Evolutionary conservation across 2,888 invertebrate species (phyloP).

Genomic region (Acanthopleura granulata): DNA sequence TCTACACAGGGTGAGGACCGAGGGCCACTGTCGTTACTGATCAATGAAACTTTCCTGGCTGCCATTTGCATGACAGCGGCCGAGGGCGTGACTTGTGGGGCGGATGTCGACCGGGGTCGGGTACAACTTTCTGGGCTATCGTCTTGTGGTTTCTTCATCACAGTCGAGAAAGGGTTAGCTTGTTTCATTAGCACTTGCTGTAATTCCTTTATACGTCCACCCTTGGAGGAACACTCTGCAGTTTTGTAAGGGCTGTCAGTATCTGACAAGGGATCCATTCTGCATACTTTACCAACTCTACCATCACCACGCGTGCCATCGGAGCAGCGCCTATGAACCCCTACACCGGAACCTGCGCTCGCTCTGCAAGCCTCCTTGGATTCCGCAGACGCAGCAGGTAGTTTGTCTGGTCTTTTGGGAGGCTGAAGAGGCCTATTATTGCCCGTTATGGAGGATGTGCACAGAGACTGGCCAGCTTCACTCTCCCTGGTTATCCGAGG

Average conservation of each 20-base stretch:
- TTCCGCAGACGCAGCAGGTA: not conserved
- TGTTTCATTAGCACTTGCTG: slow-evolving; percentile 10
- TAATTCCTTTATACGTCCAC: not conserved
- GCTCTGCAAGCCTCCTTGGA: not conserved
- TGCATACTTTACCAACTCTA: too few species aligned
- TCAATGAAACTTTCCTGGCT: not conserved
- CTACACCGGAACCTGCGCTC: too few species aligned
- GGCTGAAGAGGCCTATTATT: not conserved
- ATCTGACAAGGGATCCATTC: too few species aligned
- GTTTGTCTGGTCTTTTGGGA: not conserved
- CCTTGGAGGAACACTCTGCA: not conserved
- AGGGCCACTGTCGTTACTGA: not conserved
- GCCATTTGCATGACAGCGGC: not conserved
- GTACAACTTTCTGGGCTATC: not conserved
- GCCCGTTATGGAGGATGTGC: too few species aligned
- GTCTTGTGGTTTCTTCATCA: not conserved
- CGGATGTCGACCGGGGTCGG: not conserved
- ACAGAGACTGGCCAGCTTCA: not conserved
- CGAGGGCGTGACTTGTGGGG: not conserved
- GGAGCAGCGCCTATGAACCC: not conserved
- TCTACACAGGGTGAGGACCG: not conserved
- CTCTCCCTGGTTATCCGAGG: not conserved
- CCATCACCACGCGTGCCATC: not conserved
- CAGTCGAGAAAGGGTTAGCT: slow-evolving; percentile 13
- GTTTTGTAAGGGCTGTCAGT: not conserved